phyloP scores from a whole-genome alignment of 2,888 invertebrate genomes.

The Lamellibrachia columna region DNA sequence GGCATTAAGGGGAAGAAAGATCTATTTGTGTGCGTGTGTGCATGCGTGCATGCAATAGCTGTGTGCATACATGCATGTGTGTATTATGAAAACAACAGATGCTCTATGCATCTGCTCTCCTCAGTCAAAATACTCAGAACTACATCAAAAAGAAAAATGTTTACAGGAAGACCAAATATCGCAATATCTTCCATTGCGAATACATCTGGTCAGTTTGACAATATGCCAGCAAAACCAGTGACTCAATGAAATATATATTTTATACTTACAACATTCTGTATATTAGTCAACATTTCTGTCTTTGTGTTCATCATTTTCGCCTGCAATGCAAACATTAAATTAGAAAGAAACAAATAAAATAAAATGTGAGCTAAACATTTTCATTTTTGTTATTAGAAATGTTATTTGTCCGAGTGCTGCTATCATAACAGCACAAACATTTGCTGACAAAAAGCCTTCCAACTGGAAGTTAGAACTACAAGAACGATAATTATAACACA shows the following conservation, averaged over 20 bases:
- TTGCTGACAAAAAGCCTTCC: neutral
- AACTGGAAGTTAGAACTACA: neutral
- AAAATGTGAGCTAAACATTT: neutral
- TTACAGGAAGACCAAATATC: neutral
- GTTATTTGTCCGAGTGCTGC: too few relatives aligned
- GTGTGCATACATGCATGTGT: too few relatives aligned
- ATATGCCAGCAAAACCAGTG: neutral
- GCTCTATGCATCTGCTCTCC: too few relatives aligned
- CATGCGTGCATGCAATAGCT: too few relatives aligned
- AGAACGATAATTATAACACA: neutral
- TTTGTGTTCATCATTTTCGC: conserved; percentile 62
- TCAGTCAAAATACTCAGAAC: conserved; percentile 37
- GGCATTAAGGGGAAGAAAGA: too few relatives aligned
- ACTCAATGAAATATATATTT: conserved; percentile 21
- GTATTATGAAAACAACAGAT: too few relatives aligned
- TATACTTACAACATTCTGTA: conserved; percentile 58
- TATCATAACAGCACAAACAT: neutral
- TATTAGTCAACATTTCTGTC: conserved; percentile 49
- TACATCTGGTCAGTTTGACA: conserved; percentile 32
- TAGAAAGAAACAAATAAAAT: neutral
- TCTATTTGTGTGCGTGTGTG: too few relatives aligned
- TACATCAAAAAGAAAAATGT: neutral
- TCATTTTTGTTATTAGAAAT: too few relatives aligned
- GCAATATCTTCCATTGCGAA: neutral
- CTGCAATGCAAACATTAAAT: conserved; percentile 46